phyloP scores from a whole-genome alignment of 2,797 vertebrate genomes.

The Chelon auratus region DNA sequence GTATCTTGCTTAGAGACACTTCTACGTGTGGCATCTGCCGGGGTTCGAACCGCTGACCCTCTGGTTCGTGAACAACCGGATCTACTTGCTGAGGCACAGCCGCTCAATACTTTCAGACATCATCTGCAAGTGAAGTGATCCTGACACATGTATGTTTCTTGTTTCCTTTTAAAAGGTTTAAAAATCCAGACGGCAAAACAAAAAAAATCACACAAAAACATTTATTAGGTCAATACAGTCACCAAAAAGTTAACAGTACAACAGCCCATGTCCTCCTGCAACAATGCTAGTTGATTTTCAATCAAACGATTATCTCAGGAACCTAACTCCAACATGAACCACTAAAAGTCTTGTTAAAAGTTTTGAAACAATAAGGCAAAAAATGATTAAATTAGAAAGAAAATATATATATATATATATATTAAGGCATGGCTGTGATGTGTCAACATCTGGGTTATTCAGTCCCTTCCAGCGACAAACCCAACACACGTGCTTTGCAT shows the following conservation, averaged over 20 bases:
- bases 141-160: too few species aligned
- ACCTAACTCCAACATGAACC: conserved; percentile 5
- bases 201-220: conserved; percentile 37
- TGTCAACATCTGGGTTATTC: conserved; percentile 54
- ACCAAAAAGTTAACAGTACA: conserved; percentile 30
- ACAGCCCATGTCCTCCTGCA: not conserved
- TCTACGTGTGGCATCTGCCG: too few species aligned
- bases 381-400: conserved; percentile 9
- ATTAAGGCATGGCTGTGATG: conserved; percentile 68
- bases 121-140: too few species aligned
- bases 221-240: conserved; percentile 65
- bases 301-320: conserved; percentile 42
- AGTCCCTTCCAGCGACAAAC: conserved; percentile 22
- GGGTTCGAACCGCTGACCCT: too few species aligned
- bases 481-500: conserved; percentile 33
- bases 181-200: not conserved
- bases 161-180: not conserved
- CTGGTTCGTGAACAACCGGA: too few species aligned
- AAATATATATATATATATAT: not conserved
- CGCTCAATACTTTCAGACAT: too few species aligned
- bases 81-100: too few species aligned
- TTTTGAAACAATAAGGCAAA: conserved; percentile 58
- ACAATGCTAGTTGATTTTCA: conserved; percentile 40
- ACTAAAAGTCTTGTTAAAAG: conserved; percentile 3
- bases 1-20: too few species aligned